phyloP scores from a whole-genome alignment of 2,888 invertebrate species.

The Rotaria magnacalcarata region DNA sequence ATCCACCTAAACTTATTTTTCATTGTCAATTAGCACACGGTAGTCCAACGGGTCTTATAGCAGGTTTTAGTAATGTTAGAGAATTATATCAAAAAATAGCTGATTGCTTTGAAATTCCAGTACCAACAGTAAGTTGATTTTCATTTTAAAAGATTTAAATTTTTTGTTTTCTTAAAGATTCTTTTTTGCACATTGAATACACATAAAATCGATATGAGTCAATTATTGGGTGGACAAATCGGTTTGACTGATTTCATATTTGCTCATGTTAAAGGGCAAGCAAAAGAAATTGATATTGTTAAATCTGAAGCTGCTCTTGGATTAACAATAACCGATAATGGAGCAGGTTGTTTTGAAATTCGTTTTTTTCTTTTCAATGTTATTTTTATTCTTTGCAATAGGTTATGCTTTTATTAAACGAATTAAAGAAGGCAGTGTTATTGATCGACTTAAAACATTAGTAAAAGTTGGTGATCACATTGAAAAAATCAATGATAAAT shows the following conservation, averaged over 20 bases:
- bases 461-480: constrained; percentile 88
- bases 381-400: background rate
- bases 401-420: constrained; percentile 87
- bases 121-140: constrained; percentile 33
- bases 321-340: constrained; percentile 94
- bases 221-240: constrained; percentile 88
- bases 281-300: constrained; percentile 87
- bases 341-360: constrained; percentile 67
- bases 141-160: background rate
- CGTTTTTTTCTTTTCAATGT: no score
- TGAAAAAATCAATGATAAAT: constrained; percentile 70
- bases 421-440: constrained; percentile 86
- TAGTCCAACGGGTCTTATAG: constrained; percentile 85
- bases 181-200: constrained; percentile 95
- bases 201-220: constrained; percentile 92
- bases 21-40: constrained; percentile 90
- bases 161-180: constrained; percentile 69
- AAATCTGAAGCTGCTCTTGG: constrained; percentile 91
- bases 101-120: constrained; percentile 71
- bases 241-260: constrained; percentile 97
- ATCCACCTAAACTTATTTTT: constrained; percentile 44
- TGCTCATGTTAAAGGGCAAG: constrained; percentile 87
- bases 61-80: constrained; percentile 87
- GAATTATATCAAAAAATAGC: constrained; percentile 94
- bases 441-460: constrained; percentile 64